phyloP scores from a whole-genome alignment of 1,140 invertebrate genomes.

The Yoshiicerus persimilis region DNA sequence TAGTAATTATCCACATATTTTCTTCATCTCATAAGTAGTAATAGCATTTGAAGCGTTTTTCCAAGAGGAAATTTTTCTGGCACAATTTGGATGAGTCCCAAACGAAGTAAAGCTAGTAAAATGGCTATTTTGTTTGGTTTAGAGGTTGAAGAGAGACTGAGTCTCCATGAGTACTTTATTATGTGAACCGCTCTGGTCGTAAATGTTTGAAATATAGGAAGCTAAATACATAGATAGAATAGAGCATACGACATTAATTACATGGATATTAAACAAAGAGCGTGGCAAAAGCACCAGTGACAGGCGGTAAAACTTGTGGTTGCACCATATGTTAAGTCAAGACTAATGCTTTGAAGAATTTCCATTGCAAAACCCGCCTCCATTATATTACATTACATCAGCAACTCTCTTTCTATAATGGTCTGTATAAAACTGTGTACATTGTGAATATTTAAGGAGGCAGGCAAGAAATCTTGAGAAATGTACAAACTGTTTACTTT shows the following conservation, averaged over 20 bases:
- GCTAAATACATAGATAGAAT: slow-evolving; percentile 11
- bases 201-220: slow-evolving; percentile 12
- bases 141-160: background rate
- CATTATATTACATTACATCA: background rate
- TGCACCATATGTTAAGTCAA: slow-evolving; percentile 14
- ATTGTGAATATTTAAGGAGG: background rate
- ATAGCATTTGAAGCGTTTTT: background rate
- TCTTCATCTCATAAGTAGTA: background rate
- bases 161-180: background rate
- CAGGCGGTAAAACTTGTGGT: slow-evolving; percentile 14
- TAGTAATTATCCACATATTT: background rate
- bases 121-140: background rate
- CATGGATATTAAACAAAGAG: slow-evolving; percentile 17
- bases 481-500: background rate
- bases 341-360: background rate
- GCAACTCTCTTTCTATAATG: background rate
- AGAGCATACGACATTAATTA: slow-evolving; percentile 2
- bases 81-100: background rate
- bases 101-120: background rate
- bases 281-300: slow-evolving; percentile 4
- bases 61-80: background rate
- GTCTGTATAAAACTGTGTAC: background rate
- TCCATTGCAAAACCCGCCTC: background rate
- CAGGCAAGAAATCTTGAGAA: background rate
- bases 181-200: background rate